Conservation (phyloP, 2,113 vertebrate species). For the Astatotilapia flaviijosephi region DNA sequence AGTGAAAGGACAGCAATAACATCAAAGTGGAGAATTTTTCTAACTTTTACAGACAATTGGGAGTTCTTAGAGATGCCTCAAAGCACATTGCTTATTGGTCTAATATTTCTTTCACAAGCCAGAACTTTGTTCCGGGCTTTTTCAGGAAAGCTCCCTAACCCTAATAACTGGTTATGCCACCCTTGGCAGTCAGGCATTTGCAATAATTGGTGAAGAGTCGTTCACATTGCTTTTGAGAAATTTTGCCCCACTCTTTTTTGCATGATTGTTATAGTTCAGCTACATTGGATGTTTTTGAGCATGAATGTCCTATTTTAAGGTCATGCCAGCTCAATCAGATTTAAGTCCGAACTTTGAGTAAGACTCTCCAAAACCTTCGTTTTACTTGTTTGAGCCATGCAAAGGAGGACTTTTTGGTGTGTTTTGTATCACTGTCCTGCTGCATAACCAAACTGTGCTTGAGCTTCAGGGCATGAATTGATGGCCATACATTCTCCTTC, state of each 20-base stretch:
- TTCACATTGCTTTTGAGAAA: not conserved
- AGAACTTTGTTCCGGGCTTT: not conserved
- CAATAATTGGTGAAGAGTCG: not conserved
- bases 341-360: not conserved
- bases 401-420: not conserved
- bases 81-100: not conserved
- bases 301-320: not conserved
- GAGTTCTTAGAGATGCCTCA: not conserved
- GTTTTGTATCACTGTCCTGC: not conserved
- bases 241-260: not conserved
- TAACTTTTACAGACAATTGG: not conserved
- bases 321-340: not conserved
- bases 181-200: not conserved
- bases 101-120: not conserved
- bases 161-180: not conserved
- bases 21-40: not conserved
- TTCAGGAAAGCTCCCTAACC: not conserved
- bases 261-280: not conserved
- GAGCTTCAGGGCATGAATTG: not conserved
- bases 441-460: not conserved
- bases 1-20: slow-evolving; percentile 1
- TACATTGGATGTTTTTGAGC: not conserved
- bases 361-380: not conserved
- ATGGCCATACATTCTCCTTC: not conserved
- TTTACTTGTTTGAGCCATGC: not conserved